A percentile compares a stretch with the other conserved stretches of the same genome.
Evolutionary conservation across 2,113 vertebrate genomes (phyloP).

Genomic region (Oryzias melastigma): DNA sequence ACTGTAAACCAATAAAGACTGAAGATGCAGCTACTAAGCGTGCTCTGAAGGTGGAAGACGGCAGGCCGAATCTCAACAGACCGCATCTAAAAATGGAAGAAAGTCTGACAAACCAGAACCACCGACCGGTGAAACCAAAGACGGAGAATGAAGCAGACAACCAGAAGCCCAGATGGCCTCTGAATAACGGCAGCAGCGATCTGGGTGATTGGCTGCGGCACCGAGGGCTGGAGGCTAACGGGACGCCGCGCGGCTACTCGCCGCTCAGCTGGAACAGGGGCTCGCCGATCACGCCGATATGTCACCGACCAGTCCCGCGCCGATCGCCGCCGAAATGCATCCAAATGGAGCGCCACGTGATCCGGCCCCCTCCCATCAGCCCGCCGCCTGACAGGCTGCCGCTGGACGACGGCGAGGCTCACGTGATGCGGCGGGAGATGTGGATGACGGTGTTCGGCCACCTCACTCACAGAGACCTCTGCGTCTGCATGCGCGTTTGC

Average conservation of each 20-base stretch:
- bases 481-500: slow-evolving; percentile 96
- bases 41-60: slow-evolving; percentile 81
- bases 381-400: slow-evolving; percentile 91
- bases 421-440: slow-evolving; percentile 90
- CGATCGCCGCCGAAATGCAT: slow-evolving; percentile 90
- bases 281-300: slow-evolving; percentile 64
- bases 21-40: slow-evolving; percentile 83
- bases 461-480: slow-evolving; percentile 90
- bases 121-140: slow-evolving; percentile 86
- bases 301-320: slow-evolving; percentile 78
- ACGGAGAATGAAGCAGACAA: slow-evolving; percentile 83
- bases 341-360: slow-evolving; percentile 95
- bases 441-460: slow-evolving; percentile 95
- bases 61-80: slow-evolving; percentile 80
- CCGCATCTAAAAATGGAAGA: slow-evolving; percentile 84
- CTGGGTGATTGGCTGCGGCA: slow-evolving; percentile 84
- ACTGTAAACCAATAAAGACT: slow-evolving; percentile 80
- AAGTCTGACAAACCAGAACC: slow-evolving; percentile 85
- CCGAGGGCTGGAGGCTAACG: slow-evolving; percentile 81
- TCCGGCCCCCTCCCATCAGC: slow-evolving; percentile 94
- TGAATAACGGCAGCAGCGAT: slow-evolving; percentile 73
- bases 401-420: slow-evolving; percentile 84
- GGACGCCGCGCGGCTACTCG: slow-evolving; percentile 79
- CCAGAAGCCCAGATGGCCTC: slow-evolving; percentile 79
- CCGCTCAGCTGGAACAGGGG: slow-evolving; percentile 76